Base-by-base conservation (phyloP, 2,888 invertebrate genomes). In the Strigamia transsilvanica region DNA sequence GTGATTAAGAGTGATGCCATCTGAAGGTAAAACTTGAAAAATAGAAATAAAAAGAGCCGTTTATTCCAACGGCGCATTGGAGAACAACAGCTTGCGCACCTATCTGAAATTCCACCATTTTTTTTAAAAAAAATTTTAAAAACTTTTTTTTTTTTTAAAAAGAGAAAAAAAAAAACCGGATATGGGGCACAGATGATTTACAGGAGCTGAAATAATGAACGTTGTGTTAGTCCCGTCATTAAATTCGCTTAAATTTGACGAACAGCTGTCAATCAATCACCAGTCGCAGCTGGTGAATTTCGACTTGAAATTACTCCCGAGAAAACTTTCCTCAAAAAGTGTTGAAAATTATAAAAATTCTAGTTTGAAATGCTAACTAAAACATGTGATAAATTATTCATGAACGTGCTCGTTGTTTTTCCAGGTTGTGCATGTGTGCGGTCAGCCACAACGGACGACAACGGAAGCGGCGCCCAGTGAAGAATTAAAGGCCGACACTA, bases 361-460 rank as follows among this genome's bases (percentile, higher is more conserved):
- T 10, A 38, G 38, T 38, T 38, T 6, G 27, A 27, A 27, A 27
- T 3, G 27, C 1, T 27, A 27, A 27, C 27, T 38, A 38, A 38
- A 46, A 46, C 46, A 12, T 15, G n/a, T 46, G 4, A 13, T 27
- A 73, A 73, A 27, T 27, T 1, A 27, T 73, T 32, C 12, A 80
- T 38, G 6, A 38, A 38, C 6, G 2, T 81, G 15, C 41, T 77
- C 77, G 51, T 83, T 42, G 15, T 82, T n/a, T 80, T 80, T 78
- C 4, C 13, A 66, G 61, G 61, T 66, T 12, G 23, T 23, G 9
- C 61, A 21, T 13, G 84, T 80, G n/a, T 85, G 85, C 78, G 84
- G 85, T 10, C 82, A 82, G 18, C 84, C 84, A 1, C 81, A 84
- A 12, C 41, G 83, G 27, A 82, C 83, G n/a, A 83, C 82, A 10